Conservation (phyloP, 2,888 invertebrate genomes). For the Leucozona laternaria region DNA sequence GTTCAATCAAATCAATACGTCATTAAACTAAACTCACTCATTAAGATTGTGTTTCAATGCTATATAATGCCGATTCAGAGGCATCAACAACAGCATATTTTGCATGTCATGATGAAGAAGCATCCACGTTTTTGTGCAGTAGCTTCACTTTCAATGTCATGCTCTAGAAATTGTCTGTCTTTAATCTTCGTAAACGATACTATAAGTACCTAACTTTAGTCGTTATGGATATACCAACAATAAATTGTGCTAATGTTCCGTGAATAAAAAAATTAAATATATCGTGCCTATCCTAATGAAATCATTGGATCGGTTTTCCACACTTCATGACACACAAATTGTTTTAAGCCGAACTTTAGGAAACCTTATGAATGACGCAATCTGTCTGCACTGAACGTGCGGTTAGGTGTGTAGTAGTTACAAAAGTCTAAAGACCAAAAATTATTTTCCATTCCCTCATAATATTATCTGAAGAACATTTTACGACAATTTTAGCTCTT, state of each 20-base stretch:
- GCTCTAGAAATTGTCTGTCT: slow-evolving; percentile 53
- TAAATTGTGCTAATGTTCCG: slow-evolving; percentile 31
- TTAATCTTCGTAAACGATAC: slow-evolving; percentile 1
- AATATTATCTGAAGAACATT: slow-evolving; percentile 14
- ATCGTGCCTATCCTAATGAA: slow-evolving; percentile 2
- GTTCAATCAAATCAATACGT: slow-evolving; percentile 60
- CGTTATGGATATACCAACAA: not conserved
- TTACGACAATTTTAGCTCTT: not conserved
- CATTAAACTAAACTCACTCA: slow-evolving; percentile 38
- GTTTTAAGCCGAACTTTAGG: not conserved
- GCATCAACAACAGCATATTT: slow-evolving; percentile 29
- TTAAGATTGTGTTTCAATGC: slow-evolving; percentile 44
- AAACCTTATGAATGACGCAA: slow-evolving; percentile 18
- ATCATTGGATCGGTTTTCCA: slow-evolving; percentile 25
- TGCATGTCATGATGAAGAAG: slow-evolving; percentile 29
- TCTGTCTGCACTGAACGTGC: not conserved
- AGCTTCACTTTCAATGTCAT: slow-evolving; percentile 64
- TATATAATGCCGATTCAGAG: not conserved
- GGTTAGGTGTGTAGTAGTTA: too few species aligned
- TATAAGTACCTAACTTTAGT: not conserved
- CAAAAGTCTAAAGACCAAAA: too few species aligned
- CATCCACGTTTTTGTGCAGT: not conserved
- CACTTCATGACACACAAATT: not conserved
- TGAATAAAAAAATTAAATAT: slow-evolving; percentile 9
- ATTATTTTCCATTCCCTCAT: not conserved